phyloP scores from a whole-genome alignment of 2,113 vertebrate genomes.

The Tachysurus fulvidraco region DNA sequence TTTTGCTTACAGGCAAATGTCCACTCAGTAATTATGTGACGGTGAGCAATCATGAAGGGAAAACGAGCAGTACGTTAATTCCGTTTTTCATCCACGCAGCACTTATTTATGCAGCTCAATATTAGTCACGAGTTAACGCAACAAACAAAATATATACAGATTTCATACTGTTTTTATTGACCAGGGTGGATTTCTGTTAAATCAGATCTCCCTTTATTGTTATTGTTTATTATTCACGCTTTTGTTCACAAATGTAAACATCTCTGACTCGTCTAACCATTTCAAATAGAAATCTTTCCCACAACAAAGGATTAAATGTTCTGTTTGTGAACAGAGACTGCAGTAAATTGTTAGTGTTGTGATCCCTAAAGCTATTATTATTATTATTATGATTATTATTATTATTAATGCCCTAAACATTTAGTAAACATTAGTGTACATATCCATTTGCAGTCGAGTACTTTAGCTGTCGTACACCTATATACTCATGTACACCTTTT shows the following conservation, averaged over 20 bases:
- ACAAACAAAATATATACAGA: neutral
- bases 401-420: neutral
- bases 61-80: neutral
- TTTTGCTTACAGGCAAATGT: neutral
- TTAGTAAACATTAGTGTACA: conserved; percentile 2
- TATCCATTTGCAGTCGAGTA: conserved; percentile 12
- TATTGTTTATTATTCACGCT: neutral
- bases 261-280: neutral
- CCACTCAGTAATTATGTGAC: neutral
- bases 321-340: neutral
- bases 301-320: neutral
- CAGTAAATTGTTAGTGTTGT: neutral
- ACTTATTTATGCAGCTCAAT: neutral
- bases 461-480: neutral
- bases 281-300: neutral
- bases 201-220: neutral
- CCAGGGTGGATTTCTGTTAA: neutral
- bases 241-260: neutral
- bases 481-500: neutral
- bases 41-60: neutral
- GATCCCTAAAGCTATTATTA: neutral
- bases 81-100: neutral
- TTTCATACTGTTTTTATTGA: neutral
- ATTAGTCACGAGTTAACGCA: neutral
- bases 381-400: no score